phyloP scores from a whole-genome alignment of 2,888 invertebrate species.

The Zonitis immaculata region DNA sequence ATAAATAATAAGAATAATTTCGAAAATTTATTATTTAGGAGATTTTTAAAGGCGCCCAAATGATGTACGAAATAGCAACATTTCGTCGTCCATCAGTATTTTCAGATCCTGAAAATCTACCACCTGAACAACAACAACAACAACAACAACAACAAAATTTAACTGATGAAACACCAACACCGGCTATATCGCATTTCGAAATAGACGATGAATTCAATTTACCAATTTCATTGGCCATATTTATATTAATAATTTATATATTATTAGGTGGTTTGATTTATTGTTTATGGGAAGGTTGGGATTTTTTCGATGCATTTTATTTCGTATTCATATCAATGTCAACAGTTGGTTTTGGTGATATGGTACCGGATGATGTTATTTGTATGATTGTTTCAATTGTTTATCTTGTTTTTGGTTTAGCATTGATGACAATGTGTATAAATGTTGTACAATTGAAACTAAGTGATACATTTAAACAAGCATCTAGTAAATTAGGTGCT shows the following conservation, averaged over 20 bases:
- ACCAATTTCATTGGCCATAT: slow-evolving; percentile 83
- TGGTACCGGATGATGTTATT: slow-evolving; percentile 74
- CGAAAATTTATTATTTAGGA: too few species aligned
- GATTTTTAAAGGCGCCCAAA: slow-evolving; percentile 77
- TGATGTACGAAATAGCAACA: slow-evolving; percentile 74
- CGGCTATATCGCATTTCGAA: slow-evolving; percentile 71
- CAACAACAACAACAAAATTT: too few species aligned
- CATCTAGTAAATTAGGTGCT: slow-evolving; percentile 79
- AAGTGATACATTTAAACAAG: slow-evolving; percentile 77
- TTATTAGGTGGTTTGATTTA: slow-evolving; percentile 80
- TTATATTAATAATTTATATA: slow-evolving; percentile 80
- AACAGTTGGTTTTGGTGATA: slow-evolving; percentile 95
- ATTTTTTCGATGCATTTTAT: slow-evolving; percentile 91
- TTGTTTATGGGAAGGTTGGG: slow-evolving; percentile 76
- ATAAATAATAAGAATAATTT: too few species aligned
- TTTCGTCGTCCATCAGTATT: slow-evolving; percentile 67
- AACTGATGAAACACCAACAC: slow-evolving; percentile 60
- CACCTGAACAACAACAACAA: slow-evolving; percentile 28
- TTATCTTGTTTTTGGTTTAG: slow-evolving; percentile 90
- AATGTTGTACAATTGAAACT: slow-evolving; percentile 86
- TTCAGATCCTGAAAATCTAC: slow-evolving; percentile 33
- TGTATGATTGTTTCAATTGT: slow-evolving; percentile 88
- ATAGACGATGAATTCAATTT: slow-evolving; percentile 93
- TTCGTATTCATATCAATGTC: slow-evolving; percentile 97
- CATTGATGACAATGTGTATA: slow-evolving; percentile 95